Evolutionary conservation across 2,888 invertebrate genomes (phyloP), one percentile per base, ranked within the genome.

Genomic region (Cerastoderma edule): DNA sequence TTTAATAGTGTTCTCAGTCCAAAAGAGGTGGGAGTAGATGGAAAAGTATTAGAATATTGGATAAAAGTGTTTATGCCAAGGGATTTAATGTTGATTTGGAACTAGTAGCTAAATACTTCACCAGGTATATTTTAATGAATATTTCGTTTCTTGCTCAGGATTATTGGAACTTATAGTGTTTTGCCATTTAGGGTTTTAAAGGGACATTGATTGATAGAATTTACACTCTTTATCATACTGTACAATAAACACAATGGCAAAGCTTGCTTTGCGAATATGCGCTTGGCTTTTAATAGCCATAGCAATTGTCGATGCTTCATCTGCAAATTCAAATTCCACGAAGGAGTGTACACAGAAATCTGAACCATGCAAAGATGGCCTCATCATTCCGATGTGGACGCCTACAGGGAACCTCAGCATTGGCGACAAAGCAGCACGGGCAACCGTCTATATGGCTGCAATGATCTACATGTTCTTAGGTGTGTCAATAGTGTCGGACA

Each of bases 391-490:
- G 32, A 94, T 96, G 80, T 99, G 99, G 99, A 92, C 92, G 87
- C 98, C 98, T n/a, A 94, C 95, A 88, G 95, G 95, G 39, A 89
- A 90, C 71, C 86, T 93, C 16, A 90, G 90, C 57, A 57, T 76
- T 63, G 94, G 95, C 70, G 97, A 98, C 90, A 95, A 96, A 82
- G 94, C 97, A 81, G 94, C 97, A 76, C 95, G 99, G 35, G 99
- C 99, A 54, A 89, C 96, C 80, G 95, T 97, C 78, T 99, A 99
- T 94, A 98, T 99, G 94, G 87, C 97, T 66, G 94, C 95, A 60
- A 95, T 99, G 93, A 94, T 96, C 89, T 99, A 99, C 93, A 95
- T 99, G 92, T 99, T 99, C 94, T 96, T 99, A 91, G 99, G 99
- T 72, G 99, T 99, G 57, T 99, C 99, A 87, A 99, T 99, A 93